Evolutionary conservation across 2,888 invertebrate genomes (phyloP).

Genomic region (Atrina japonica): DNA sequence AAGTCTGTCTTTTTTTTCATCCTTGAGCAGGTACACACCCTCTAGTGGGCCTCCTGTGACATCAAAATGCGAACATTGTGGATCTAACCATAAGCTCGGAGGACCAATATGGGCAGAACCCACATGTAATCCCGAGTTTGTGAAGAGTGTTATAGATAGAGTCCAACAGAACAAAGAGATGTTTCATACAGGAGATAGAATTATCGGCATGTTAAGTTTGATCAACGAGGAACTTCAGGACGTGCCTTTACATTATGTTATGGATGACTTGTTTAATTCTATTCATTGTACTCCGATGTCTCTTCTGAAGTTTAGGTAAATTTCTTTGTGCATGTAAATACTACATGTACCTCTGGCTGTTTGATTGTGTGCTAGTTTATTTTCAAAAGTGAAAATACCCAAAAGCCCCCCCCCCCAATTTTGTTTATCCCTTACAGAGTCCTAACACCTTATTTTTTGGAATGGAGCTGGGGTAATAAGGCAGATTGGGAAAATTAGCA

Average conservation of each 20-base stretch:
- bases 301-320: slow-evolving; percentile 84
- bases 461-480: too few species aligned
- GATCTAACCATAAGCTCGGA: slow-evolving; percentile 88
- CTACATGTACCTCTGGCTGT: not conserved
- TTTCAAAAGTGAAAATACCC: too few species aligned
- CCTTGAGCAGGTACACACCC: slow-evolving; percentile 82
- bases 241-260: slow-evolving; percentile 92
- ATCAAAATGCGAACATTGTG: slow-evolving; percentile 88
- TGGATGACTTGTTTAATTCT: slow-evolving; percentile 89
- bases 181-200: slow-evolving; percentile 87
- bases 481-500: too few species aligned
- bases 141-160: slow-evolving; percentile 85
- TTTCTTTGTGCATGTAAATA: not conserved
- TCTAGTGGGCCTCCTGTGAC: slow-evolving; percentile 87
- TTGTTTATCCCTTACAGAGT: too few species aligned
- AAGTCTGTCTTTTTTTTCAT: not conserved
- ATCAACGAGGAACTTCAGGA: slow-evolving; percentile 89
- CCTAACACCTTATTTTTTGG: too few species aligned
- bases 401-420: too few species aligned
- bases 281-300: slow-evolving; percentile 83
- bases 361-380: too few species aligned
- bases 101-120: slow-evolving; percentile 97
- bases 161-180: slow-evolving; percentile 74
- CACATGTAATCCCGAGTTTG: slow-evolving; percentile 90
- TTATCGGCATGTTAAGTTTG: slow-evolving; percentile 86